Conservation (phyloP, 2,888 invertebrate species). For the Orthosia incerta region DNA sequence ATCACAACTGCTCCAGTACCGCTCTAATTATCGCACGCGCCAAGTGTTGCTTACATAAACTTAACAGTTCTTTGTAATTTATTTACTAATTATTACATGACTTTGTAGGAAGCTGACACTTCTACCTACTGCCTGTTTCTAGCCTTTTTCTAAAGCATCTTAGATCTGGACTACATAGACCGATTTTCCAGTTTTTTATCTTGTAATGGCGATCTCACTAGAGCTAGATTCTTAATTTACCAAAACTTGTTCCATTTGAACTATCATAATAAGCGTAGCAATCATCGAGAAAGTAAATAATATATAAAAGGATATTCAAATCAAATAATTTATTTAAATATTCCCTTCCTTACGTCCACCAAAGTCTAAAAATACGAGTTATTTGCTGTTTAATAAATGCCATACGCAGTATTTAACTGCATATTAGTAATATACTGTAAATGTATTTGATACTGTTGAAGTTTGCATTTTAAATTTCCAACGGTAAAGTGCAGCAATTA, state of each 20-base stretch:
- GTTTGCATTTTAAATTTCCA: not conserved
- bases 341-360: not conserved
- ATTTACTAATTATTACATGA: constrained; percentile 6
- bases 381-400: not conserved
- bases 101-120: not conserved
- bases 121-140: not conserved
- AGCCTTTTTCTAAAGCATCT: not conserved
- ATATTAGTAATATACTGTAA: not conserved
- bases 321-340: too few relatives aligned
- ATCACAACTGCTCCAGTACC: constrained; percentile 38
- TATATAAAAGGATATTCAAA: not conserved
- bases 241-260: not conserved
- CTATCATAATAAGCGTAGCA: not conserved
- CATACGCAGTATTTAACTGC: not conserved
- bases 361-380: not conserved
- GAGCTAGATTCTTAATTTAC: not conserved
- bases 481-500: not conserved
- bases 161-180: not conserved
- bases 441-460: not conserved
- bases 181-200: not conserved
- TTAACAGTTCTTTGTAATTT: constrained; percentile 29
- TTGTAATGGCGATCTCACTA: not conserved
- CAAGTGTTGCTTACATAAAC: constrained; percentile 30
- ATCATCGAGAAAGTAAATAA: too few relatives aligned
- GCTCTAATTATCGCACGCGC: constrained; percentile 43